phyloP scores from a whole-genome alignment of 2,888 invertebrate species.

The Rhimphoctona megacephalus region DNA sequence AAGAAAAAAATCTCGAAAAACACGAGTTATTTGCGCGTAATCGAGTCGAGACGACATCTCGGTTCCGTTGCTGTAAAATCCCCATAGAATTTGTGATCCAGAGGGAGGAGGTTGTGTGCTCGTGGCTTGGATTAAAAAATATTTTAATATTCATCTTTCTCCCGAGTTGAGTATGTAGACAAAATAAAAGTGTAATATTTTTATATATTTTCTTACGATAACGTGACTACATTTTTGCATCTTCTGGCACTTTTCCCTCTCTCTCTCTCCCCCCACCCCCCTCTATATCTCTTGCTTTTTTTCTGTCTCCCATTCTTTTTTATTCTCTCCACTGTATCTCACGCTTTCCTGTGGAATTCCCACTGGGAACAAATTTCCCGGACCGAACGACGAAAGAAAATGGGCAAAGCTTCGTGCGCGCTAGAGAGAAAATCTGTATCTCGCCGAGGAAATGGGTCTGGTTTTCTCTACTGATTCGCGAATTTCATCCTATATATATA shows the following conservation, averaged over 20 bases:
- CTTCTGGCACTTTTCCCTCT: slow-evolving; percentile 18
- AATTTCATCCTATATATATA: slow-evolving; percentile 13
- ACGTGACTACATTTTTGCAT: slow-evolving; percentile 58
- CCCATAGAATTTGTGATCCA: neutral
- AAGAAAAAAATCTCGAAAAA: neutral
- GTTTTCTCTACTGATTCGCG: slow-evolving; percentile 40
- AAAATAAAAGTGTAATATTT: slow-evolving; percentile 2
- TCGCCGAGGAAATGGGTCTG: slow-evolving; percentile 38
- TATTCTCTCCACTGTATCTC: slow-evolving; percentile 27
- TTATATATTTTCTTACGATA: slow-evolving; percentile 24
- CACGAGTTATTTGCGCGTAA: slow-evolving; percentile 39
- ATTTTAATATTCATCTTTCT: slow-evolving; percentile 73
- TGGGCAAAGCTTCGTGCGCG: slow-evolving; percentile 59
- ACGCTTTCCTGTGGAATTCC: slow-evolving; percentile 48
- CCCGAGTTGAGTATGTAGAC: slow-evolving; percentile 7
- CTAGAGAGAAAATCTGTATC: slow-evolving; percentile 55
- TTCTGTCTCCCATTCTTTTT: neutral
- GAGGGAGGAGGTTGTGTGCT: neutral
- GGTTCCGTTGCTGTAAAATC: neutral
- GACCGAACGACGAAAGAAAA: slow-evolving; percentile 64
- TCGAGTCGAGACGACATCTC: slow-evolving; percentile 60
- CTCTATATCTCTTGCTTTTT: neutral
- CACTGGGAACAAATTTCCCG: slow-evolving; percentile 59
- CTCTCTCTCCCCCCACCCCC: neutral
- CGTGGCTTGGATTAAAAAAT: slow-evolving; percentile 23